Base-by-base conservation (phyloP, 2,888 invertebrate species). In the Phaonia tiefii region DNA sequence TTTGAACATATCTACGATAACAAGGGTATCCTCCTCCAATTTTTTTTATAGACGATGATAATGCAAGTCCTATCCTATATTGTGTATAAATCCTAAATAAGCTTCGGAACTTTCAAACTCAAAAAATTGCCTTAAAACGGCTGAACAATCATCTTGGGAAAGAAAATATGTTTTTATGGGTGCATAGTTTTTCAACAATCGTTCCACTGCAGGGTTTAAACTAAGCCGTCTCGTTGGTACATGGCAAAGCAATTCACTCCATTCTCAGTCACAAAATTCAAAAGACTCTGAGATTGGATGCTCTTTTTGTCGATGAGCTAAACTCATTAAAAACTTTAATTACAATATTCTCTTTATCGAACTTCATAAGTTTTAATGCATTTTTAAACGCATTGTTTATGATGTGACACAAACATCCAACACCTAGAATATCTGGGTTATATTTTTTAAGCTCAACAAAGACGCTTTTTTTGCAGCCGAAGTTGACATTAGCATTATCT, bases 241-340 rank as follows among this genome's bases (percentile, higher is more conserved):
- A 66, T 74, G 80, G 15, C 74, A 65, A 10, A 77, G 49, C 65
- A 74, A 56, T 63, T 77, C 77, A 13, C 71, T 65, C 78, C 75
- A 81, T 66, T 81, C 71, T 25, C 60, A 26, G 2, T 75, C 71
- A 46, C 56, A 66, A 25, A 70, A 79, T 5, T 71, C 66, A 49
- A 75, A 75, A 1, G 65, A 60, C 31, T 25, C 70, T 79, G 0
- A 70, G 70, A 11, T 72, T 69, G 4, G 65, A 37, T 15, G 58
- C 26, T 46, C 20, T 77, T 74, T 65, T 66, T 73, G 72, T 56
- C 56, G 66, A 77, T 31, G 72, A 72, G 17, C 56, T 65, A 66
- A 77, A 72, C 31, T 77, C 77, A 80, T 72, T 76, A 42, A 51
- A 76, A 51, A 76, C 49, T 63, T 76, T 76, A n/a, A 76, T 76